Base-by-base conservation (phyloP, 2,888 invertebrate genomes). In the Agapostemon virescens region DNA sequence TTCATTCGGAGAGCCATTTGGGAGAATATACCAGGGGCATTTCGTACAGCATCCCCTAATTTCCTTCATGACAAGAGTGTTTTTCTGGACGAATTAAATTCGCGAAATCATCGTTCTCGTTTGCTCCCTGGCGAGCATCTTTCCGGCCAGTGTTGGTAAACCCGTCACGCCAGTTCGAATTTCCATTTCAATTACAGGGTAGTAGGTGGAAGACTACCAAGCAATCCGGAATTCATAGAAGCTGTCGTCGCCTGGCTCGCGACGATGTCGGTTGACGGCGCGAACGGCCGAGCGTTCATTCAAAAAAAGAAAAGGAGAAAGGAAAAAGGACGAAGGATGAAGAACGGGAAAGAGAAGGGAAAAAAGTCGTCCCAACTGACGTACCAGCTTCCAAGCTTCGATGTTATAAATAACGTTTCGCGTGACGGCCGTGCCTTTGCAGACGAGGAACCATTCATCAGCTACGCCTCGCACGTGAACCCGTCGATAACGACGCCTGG, bases 331-430 rank as follows among this genome's bases (percentile, higher is more conserved):
- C 0, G 33, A 15, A 2, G 26, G 2, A 3, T 3, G 17, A 33
- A 2, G 33, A 15, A 2, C 17, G 2, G 7, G n/a, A n/a, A 45
- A 45, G 7, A 26, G 58, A 30, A 23, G n/a, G 5, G n/a, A 26
- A 26, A 33, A 61, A 61, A 17, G 68, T 49, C 63, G 23, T 30
- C 26, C 67, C 45, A 30, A 63, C 64, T 40, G 81, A 79, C 71
- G 76, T 78, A 77, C 77, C 55, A 71, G 66, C 64, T 79, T 64
- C 74, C 67, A 63, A 40, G 77, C 23, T 6, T 49, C 42, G 42
- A 77, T 40, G 82, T 84, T 86, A 89, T 90, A 88, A 90, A 90
- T 90, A 90, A 90, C 87, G 87, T 88, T 86, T 90, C 87, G 88
- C 88, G 89, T 88, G 90, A 89, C 88, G 82, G 81, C 82, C 86